Evolutionary conservation across 2,888 invertebrate genomes (phyloP).

Genomic region (Acanthosepion lycidas): DNA sequence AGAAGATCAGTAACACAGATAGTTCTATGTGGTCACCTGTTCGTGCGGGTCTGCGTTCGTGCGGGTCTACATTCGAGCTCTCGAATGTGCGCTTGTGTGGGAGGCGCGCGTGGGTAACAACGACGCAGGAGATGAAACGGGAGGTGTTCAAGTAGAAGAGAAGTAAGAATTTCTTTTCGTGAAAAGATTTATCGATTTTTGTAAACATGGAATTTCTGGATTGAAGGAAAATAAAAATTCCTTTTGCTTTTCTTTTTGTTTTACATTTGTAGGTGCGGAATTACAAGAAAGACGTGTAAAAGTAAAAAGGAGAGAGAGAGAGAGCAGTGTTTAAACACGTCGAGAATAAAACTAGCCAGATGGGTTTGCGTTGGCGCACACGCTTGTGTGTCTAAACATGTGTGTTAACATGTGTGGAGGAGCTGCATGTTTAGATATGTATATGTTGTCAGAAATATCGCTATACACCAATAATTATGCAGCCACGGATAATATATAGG

Average conservation of each 20-base stretch:
- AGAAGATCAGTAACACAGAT: no score
- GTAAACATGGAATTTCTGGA: constrained; percentile 33
- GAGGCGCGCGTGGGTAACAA: no score
- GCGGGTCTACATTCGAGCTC: no score
- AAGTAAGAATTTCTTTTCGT: neutral
- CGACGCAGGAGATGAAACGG: neutral
- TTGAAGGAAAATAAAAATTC: neutral
- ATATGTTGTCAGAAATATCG: no score
- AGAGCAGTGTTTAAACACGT: neutral
- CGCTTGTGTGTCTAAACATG: neutral
- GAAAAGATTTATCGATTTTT: neutral
- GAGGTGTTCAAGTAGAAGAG: neutral
- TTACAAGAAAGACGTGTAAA: neutral
- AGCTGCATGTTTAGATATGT: neutral
- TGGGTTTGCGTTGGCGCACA: neutral
- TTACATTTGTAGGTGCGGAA: neutral
- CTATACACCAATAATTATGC: neutral
- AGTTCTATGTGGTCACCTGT: no score
- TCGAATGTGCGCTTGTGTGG: no score
- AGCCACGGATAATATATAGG: neutral
- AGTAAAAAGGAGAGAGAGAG: neutral
- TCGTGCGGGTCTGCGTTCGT: no score
- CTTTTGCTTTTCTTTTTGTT: neutral
- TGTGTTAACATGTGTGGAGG: neutral
- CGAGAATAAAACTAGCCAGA: neutral